These are phyloP conservation scores for Martes martes DNA, from an alignment of 2,113 vertebrate species.

Conservation along the genomic window DNA sequence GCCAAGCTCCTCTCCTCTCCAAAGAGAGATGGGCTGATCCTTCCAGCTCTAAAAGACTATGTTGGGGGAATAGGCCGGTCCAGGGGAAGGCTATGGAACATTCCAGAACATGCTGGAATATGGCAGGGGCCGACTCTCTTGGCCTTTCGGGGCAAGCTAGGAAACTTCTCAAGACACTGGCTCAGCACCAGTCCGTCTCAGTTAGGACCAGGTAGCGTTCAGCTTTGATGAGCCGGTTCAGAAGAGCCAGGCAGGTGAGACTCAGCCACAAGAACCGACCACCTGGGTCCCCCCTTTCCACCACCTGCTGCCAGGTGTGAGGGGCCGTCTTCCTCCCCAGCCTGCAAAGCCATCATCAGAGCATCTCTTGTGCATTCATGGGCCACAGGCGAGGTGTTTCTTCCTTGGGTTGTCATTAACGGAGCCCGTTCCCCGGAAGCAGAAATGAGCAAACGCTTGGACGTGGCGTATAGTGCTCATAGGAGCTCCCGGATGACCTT, in stretches of 20 bases:
- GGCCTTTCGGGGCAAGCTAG: background rate
- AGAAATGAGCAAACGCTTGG: background rate
- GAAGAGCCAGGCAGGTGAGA: background rate
- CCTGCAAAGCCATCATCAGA: background rate
- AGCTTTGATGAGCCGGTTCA: background rate
- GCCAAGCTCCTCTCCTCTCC: background rate
- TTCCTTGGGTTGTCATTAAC: background rate
- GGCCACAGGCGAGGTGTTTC: background rate
- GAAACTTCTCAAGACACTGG: background rate
- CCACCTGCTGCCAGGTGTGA: background rate
- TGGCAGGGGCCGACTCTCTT: background rate
- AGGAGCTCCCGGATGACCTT: rapidly evolving
- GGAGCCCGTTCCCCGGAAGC: background rate
- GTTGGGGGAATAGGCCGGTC: background rate
- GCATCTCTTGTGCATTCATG: too few relatives aligned
- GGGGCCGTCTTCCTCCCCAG: background rate
- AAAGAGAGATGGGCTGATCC: background rate
- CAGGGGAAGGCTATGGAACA: background rate
- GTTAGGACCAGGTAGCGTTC: background rate
- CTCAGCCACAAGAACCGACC: background rate
- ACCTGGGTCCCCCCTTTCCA: background rate
- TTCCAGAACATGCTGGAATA: background rate
- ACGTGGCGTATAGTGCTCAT: background rate
- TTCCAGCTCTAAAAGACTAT: background rate
- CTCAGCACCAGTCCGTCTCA: background rate